Evolutionary conservation across 2,113 vertebrate genomes (phyloP), one percentile per base, ranked within the genome.

Genomic region (Cervus canadensis): DNA sequence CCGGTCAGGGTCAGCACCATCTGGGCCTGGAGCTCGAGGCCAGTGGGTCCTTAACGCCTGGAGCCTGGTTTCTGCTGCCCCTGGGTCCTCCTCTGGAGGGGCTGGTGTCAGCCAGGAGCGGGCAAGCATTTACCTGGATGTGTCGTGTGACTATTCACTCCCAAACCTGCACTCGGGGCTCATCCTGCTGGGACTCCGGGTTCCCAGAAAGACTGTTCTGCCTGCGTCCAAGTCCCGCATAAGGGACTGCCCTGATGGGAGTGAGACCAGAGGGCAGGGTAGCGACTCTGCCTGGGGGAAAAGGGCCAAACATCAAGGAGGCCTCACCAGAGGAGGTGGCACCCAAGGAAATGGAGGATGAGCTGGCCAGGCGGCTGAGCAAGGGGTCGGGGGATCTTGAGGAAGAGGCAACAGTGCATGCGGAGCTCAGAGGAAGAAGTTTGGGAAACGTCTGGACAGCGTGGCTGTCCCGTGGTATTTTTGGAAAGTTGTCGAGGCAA

Each of bases 371-470:
- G 40, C 16, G 4, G 13, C 15, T 23, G n/a, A 71, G 36, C 11
- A 23, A 17, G 45, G 52, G 7, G 2, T 1, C 4, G 17, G 21
- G 48, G 13, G 16, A 2, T 5, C 11, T 6, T 25, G 57, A 54
- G n/a, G 74, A 12, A 33, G 48, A 28, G 19, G 88, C 48, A 16
- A 3, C 21, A 3, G 2, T 5, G 8, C 12, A 1, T 0, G 0
- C 0, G 0, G 40, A 48, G 19, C 83, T 40, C 19, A 2, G 13
- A 45, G 28, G 28, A 26, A 6, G 19, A 56, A 28, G 25, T 54
- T 2, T 17, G 76, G 25, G 74, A n/a, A 16, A 2, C 5, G 33
- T 21, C 48, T 0, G 0, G n/a, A 0, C 0, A 0, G 40, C 33
- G 0, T 7, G 67, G 25, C 81, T 43, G 28, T 25, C 36, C 81